Percentiles rank a stretch among this genome's conserved stretches.
Conservation (phyloP, 1,140 invertebrate genomes). For the Matsumurasca onukii region DNA sequence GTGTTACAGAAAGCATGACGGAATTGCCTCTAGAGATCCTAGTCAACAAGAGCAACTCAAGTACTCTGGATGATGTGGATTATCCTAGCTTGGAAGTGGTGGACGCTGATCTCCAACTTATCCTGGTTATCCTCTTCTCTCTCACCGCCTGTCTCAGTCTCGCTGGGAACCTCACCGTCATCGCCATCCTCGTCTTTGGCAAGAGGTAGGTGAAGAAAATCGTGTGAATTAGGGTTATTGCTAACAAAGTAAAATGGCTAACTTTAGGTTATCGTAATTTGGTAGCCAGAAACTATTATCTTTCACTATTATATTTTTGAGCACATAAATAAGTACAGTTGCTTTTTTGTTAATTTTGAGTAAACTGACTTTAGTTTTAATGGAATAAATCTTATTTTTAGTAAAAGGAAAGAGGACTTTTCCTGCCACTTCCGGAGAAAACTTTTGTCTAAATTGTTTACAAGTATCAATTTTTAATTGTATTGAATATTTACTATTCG, state of each 20-base stretch:
- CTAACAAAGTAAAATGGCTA: not conserved
- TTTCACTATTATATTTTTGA: not conserved
- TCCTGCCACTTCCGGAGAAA: too few species aligned
- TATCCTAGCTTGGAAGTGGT: conserved; percentile 43
- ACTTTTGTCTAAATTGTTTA: too few species aligned
- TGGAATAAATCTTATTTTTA: too few species aligned
- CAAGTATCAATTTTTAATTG: too few species aligned
- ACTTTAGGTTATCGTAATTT: not conserved
- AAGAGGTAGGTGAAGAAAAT: conserved; percentile 44
- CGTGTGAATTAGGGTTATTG: too few species aligned
- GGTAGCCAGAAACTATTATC: not conserved
- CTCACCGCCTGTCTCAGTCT: conserved; percentile 47
- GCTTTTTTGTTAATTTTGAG: too few species aligned
- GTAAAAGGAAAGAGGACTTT: too few species aligned
- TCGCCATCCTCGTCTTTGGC: conserved; percentile 47
- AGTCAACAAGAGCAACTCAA: not conserved
- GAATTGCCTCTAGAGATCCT: too few species aligned
- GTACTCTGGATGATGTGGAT: conserved; percentile 3
- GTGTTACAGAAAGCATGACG: too few species aligned
- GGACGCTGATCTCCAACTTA: conserved; percentile 43
- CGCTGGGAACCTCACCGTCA: conserved; percentile 47
- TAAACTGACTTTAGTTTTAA: too few species aligned
- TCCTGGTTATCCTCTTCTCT: conserved; percentile 47
- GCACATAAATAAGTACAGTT: not conserved
- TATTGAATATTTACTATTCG: too few species aligned